Conservation (phyloP, 2,888 invertebrate genomes). For the Sphecodes monilicornis region DNA sequence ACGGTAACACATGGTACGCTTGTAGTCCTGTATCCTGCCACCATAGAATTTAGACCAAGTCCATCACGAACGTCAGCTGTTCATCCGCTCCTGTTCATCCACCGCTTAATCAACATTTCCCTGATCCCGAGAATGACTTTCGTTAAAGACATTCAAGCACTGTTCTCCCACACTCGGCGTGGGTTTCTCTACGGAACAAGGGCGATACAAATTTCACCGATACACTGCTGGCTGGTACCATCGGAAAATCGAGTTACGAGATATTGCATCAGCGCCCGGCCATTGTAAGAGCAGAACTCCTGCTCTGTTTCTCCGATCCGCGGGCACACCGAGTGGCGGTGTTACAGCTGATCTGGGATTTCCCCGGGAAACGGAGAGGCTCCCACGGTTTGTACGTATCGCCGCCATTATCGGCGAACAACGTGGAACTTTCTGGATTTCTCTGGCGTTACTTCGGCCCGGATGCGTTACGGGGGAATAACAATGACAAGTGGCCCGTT, state of each 20-base stretch:
- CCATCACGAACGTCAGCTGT: too few relatives aligned
- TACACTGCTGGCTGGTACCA: slow-evolving; percentile 2
- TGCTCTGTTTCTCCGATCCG: slow-evolving; percentile 17
- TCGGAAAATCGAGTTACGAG: slow-evolving; percentile 27
- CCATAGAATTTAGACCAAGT: too few relatives aligned
- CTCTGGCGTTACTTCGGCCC: slow-evolving; percentile 16
- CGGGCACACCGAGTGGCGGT: not conserved
- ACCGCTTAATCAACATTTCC: not conserved
- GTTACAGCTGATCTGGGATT: slow-evolving; percentile 42
- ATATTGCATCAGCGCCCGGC: slow-evolving; percentile 29
- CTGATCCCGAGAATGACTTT: not conserved
- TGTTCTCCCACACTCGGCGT: not conserved
- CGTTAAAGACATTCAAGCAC: not conserved
- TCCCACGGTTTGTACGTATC: not conserved
- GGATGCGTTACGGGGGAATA: slow-evolving; percentile 33
- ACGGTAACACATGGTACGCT: too few relatives aligned
- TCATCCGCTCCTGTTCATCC: not conserved
- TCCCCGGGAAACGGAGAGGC: slow-evolving; percentile 3
- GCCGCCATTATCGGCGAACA: slow-evolving; percentile 21
- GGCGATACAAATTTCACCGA: slow-evolving; percentile 41
- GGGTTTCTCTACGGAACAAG: not conserved
- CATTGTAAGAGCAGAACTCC: not conserved
- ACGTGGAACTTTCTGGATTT: slow-evolving; percentile 36
- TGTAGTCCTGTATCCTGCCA: too few relatives aligned
- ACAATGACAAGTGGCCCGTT: slow-evolving; percentile 42